Conservation (phyloP, 2,113 vertebrate species). For the Turnix velox region DNA sequence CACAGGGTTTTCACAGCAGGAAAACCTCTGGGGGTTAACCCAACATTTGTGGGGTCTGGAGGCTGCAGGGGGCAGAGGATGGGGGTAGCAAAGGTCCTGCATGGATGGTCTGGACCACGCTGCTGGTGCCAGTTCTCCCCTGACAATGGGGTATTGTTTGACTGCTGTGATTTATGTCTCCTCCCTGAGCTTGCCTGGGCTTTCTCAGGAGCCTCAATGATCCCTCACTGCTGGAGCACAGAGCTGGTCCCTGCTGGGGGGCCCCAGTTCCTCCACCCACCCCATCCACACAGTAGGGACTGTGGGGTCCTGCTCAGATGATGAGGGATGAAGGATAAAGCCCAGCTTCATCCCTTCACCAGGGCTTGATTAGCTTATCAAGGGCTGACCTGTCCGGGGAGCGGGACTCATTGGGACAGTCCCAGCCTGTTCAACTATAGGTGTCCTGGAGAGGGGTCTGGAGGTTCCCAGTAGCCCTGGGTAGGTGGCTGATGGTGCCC, state of each 20-base stretch:
- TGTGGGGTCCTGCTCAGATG: background rate
- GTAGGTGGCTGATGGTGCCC: accelerated
- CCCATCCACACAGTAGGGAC: accelerated
- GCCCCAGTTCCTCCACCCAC: too few species aligned
- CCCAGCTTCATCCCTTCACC: background rate
- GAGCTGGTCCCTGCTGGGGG: background rate
- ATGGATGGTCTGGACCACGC: background rate
- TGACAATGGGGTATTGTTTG: background rate
- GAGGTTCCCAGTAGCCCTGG: background rate
- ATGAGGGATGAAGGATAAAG: background rate
- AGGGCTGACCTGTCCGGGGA: background rate
- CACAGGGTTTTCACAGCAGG: background rate
- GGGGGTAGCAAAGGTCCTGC: background rate
- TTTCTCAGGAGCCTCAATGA: background rate
- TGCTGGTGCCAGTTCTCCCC: background rate
- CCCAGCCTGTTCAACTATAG: accelerated
- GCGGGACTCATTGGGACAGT: background rate
- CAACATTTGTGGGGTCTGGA: accelerated
- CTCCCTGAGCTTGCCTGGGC: background rate
- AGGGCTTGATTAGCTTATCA: background rate
- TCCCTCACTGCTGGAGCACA: background rate
- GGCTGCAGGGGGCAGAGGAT: background rate
- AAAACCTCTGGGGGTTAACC: accelerated
- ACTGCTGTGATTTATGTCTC: background rate
- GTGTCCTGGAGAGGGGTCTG: background rate